A percentile compares a stretch with the other conserved stretches of the same genome.
Evolutionary conservation across 2,113 vertebrate genomes (phyloP).

Genomic region (Rhinopomastus cyanomelas): DNA sequence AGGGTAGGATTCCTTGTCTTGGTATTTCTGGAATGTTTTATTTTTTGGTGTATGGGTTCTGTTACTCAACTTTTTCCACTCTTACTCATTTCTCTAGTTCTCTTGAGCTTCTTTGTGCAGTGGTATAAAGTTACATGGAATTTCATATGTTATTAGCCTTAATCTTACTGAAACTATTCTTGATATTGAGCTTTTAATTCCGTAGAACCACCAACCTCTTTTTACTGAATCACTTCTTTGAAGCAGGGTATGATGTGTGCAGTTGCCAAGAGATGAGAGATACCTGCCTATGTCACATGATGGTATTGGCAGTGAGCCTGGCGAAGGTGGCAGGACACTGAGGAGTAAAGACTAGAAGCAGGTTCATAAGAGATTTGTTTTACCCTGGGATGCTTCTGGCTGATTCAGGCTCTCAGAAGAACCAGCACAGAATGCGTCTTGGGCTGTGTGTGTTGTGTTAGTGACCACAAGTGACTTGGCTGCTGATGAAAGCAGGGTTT

Average conservation of each 20-base stretch:
- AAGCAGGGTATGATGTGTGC: not conserved
- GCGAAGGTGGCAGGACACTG: not conserved
- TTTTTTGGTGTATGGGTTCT: not conserved
- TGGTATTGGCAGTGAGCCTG: not conserved
- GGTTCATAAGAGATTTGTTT: not conserved
- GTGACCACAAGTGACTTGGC: not conserved
- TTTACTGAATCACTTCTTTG: conserved; percentile 2
- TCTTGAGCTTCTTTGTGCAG: not conserved
- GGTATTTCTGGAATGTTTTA: not conserved
- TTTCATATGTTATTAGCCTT: conserved; percentile 23
- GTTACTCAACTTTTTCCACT: not conserved
- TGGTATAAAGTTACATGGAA: not conserved
- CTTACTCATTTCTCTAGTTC: not conserved
- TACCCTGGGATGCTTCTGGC: not conserved
- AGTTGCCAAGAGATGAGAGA: not conserved
- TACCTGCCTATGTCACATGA: accelerated
- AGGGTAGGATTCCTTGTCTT: not conserved
- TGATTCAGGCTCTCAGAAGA: not conserved
- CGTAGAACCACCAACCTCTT: not conserved
- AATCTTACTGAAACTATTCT: conserved; percentile 19
- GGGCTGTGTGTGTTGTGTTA: accelerated
- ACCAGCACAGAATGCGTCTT: not conserved
- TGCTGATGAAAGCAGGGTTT: not conserved
- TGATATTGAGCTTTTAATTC: conserved; percentile 4
- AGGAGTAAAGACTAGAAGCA: not conserved